phyloP scores from a whole-genome alignment of 2,888 invertebrate genomes.

The Deroplatys truncata region DNA sequence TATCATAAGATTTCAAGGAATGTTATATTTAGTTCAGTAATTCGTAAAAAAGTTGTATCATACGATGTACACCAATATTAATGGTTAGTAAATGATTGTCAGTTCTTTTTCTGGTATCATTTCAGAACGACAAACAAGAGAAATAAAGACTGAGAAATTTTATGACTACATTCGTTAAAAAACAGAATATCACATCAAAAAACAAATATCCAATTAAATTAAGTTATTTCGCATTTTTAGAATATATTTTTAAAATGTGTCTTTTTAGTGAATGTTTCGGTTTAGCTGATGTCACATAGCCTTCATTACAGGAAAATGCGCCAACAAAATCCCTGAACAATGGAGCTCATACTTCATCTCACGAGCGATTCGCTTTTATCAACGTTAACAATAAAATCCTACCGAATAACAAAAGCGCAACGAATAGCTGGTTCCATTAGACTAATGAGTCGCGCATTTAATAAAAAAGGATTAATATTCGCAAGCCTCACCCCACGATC shows the following conservation, averaged over 20 bases:
- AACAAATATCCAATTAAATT: background rate
- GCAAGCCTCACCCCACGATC: background rate
- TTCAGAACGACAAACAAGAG: too few species aligned
- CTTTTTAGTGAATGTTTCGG: background rate
- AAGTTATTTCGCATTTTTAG: background rate
- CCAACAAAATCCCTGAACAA: background rate
- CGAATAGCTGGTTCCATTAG: background rate
- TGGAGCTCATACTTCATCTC: background rate
- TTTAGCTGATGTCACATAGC: background rate
- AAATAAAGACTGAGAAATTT: too few species aligned
- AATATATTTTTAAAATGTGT: background rate
- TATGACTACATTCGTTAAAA: background rate
- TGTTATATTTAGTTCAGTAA: too few species aligned
- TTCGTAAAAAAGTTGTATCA: too few species aligned
- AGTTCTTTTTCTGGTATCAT: too few species aligned
- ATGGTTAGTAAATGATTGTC: too few species aligned
- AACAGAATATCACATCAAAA: background rate
- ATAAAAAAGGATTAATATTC: background rate
- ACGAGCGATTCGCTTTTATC: background rate
- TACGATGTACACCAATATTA: too few species aligned
- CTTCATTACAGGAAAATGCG: background rate
- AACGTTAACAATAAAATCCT: background rate
- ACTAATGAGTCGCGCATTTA: background rate
- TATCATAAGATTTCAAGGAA: too few species aligned
- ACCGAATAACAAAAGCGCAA: background rate